Evolutionary conservation across 2,797 vertebrate genomes (phyloP).

Genomic region (Pseudotriccus pelzelni): DNA sequence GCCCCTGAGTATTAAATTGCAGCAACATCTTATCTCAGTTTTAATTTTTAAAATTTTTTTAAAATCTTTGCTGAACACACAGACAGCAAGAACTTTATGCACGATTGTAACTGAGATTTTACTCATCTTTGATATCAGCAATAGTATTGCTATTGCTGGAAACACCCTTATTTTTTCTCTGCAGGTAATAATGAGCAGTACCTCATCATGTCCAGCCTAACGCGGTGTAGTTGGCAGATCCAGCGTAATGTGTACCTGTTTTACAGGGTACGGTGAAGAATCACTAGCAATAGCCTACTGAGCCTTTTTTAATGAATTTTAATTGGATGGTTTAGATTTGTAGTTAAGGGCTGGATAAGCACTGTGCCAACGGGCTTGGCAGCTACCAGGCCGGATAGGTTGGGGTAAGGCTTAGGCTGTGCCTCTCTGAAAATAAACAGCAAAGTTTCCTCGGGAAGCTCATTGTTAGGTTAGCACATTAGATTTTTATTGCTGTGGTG

Average conservation of each 20-base stretch:
- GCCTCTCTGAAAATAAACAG: neutral
- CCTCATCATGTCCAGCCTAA: neutral
- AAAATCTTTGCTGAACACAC: neutral
- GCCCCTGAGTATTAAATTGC: neutral
- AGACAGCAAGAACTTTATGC: neutral
- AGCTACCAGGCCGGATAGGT: neutral
- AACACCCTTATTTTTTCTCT: neutral
- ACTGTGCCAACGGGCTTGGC: neutral
- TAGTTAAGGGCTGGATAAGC: neutral
- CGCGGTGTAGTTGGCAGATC: neutral
- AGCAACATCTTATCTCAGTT: neutral
- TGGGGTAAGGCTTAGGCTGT: neutral
- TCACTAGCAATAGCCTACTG: neutral
- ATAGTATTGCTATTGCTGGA: neutral
- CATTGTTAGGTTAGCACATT: neutral
- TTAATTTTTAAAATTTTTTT: neutral
- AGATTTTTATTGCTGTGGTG: neutral
- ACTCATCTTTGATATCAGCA: neutral
- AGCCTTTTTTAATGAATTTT: neutral
- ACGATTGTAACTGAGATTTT: neutral
- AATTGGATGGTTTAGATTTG: neutral
- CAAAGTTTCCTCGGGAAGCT: neutral
- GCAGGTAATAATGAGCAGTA: neutral
- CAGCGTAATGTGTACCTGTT: accelerated
- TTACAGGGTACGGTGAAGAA: neutral